phyloP scores from a whole-genome alignment of 2,888 invertebrate genomes.

The Phaonia tiefii region DNA sequence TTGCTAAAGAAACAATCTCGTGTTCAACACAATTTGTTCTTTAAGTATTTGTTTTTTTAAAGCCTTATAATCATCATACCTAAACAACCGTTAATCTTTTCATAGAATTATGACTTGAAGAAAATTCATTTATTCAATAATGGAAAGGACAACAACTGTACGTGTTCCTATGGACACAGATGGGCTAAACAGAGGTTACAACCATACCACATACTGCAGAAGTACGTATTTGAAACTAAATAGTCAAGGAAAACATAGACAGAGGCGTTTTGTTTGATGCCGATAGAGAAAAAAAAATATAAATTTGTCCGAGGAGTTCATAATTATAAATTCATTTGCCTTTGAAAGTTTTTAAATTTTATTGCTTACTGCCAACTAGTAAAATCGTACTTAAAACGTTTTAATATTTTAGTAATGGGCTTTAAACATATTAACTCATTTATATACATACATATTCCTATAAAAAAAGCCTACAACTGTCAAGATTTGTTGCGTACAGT shows the following conservation, averaged over 20 bases:
- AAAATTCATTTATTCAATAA: conserved; percentile 23
- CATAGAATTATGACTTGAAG: conserved; percentile 50
- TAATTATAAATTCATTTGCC: too few relatives aligned
- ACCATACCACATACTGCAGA: background rate
- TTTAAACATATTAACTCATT: too few relatives aligned
- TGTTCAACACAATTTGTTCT: conserved; percentile 31
- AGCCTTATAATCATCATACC: conserved; percentile 53
- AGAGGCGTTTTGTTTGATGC: conserved; percentile 6
- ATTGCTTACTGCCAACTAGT: too few relatives aligned
- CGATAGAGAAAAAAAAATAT: too few relatives aligned
- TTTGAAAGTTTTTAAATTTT: too few relatives aligned
- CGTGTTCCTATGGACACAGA: conserved; percentile 3
- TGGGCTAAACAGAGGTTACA: conserved; percentile 11
- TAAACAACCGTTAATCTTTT: conserved; percentile 50
- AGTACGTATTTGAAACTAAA: conserved; percentile 1
- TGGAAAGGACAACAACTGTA: background rate
- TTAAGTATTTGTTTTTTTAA: conserved; percentile 54
- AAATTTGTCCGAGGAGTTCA: too few relatives aligned
- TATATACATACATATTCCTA: too few relatives aligned
- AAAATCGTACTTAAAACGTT: too few relatives aligned
- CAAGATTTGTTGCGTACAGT: too few relatives aligned
- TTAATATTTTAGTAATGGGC: too few relatives aligned
- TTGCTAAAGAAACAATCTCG: too few relatives aligned
- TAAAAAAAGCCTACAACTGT: too few relatives aligned
- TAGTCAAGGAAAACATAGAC: background rate